phyloP scores from a whole-genome alignment of 2,888 invertebrate genomes.

The Scaptomyza polygonia region DNA sequence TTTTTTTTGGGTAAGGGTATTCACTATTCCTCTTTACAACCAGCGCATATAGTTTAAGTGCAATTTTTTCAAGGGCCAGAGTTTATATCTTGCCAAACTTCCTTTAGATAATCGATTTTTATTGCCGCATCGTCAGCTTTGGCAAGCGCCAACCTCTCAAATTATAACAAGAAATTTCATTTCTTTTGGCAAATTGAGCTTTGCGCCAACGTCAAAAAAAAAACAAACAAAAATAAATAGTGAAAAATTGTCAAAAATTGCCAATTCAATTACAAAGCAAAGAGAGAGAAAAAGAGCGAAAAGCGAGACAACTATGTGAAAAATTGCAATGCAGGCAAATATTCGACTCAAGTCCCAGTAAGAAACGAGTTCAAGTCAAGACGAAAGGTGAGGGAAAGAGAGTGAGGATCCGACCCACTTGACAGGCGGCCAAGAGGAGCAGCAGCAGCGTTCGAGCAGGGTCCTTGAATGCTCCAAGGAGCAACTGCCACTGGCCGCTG shows the following conservation, averaged over 20 bases:
- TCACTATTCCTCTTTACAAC: neutral
- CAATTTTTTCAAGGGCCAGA: slow-evolving; percentile 27
- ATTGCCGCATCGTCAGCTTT: slow-evolving; percentile 21
- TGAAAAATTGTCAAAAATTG: slow-evolving; percentile 69
- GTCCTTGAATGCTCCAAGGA: slow-evolving; percentile 34
- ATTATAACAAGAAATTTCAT: slow-evolving; percentile 40
- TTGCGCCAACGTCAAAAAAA: neutral
- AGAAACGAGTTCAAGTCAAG: slow-evolving; percentile 34
- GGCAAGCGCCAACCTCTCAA: slow-evolving; percentile 15
- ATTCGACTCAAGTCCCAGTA: slow-evolving; percentile 20
- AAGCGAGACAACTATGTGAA: slow-evolving; percentile 39
- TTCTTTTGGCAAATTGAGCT: slow-evolving; percentile 34
- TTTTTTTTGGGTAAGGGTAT: neutral
- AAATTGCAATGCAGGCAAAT: slow-evolving; percentile 55
- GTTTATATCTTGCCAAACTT: slow-evolving; percentile 12
- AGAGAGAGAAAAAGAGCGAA: slow-evolving; percentile 6
- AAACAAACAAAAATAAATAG: slow-evolving; percentile 33
- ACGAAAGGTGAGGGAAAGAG: neutral
- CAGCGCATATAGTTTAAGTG: neutral
- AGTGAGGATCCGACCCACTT: slow-evolving; percentile 29
- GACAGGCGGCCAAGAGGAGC: slow-evolving; percentile 43
- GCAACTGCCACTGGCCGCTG: slow-evolving; percentile 18
- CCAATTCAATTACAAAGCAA: slow-evolving; percentile 62
- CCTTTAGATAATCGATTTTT: slow-evolving; percentile 28
- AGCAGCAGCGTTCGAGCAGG: slow-evolving; percentile 43